phyloP scores from a whole-genome alignment of 2,113 vertebrate species.

The Laticauda laticaudata region DNA sequence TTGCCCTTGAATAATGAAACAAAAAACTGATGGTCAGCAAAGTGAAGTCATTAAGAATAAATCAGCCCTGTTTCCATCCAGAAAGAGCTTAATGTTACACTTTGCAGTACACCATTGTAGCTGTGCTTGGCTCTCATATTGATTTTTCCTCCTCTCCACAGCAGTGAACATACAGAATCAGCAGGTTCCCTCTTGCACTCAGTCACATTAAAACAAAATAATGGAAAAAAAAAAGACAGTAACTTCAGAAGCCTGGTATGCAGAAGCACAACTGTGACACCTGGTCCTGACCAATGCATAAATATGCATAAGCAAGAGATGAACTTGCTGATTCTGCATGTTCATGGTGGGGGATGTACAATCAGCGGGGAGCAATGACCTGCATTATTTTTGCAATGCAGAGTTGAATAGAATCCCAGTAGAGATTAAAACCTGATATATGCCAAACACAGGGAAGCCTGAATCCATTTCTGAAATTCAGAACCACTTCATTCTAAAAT shows the following conservation, averaged over 20 bases:
- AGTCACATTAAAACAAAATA: constrained; percentile 47
- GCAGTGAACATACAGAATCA: constrained; percentile 56
- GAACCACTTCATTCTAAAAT: constrained; percentile 30
- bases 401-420: constrained; percentile 32
- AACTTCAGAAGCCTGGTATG: constrained; percentile 40
- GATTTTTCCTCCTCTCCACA: constrained; percentile 26
- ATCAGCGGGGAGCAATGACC: constrained; percentile 46
- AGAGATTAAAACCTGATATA: constrained; percentile 6
- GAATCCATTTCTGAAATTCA: constrained; percentile 34
- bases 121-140: constrained; percentile 51
- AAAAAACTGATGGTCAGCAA: constrained; percentile 48
- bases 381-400: constrained; percentile 40
- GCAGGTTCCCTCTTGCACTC: constrained; percentile 53
- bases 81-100: constrained; percentile 49
- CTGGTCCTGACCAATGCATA: constrained; percentile 56
- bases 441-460: constrained; percentile 32
- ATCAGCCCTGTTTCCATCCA: constrained; percentile 43
- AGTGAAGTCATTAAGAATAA: constrained; percentile 48
- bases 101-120: constrained; percentile 41
- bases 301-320: constrained; percentile 43
- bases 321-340: constrained; percentile 53
- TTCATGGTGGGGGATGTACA: constrained; percentile 41
- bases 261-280: constrained; percentile 50
- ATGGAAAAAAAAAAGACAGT: constrained; percentile 28
- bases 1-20: constrained; percentile 60